Base-by-base conservation (phyloP, 2,113 vertebrate species). In the Epinephelus cyanopodus region DNA sequence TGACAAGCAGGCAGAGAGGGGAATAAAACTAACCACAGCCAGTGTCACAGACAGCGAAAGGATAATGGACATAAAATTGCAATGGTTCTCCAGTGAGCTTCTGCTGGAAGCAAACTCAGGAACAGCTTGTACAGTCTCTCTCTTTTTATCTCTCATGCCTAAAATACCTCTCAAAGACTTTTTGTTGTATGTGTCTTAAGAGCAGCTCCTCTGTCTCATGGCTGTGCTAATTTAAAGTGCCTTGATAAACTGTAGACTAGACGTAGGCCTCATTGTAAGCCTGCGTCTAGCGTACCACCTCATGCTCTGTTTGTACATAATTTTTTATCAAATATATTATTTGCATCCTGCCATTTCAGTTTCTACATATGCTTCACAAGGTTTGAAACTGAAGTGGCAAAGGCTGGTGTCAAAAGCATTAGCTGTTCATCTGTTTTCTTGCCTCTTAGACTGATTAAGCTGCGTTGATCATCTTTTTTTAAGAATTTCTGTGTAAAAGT, bases 131-230 rank as follows among this genome's bases (percentile, higher is more conserved):
- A 18, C 15, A 75, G 23, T 65, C 12, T 83, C 52, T n/a, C n/a
- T 65, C 18, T 37, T 2, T 47, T 13, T 37, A 6, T 67, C 21
- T 25, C 7, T 45, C 6, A 54, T 39, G 14, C 48, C 56, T 62
- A 50, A 73, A 77, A 84, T 86, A 84, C 65, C 61, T 87, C 71
- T 63, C n/a, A 83, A 71, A 71, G 1, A 53, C 33, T 61, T 65
- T 45, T n/a, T 27, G 4, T 52, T 47, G 33, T 62, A 14, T 33
- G 62, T 64, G 23, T 75, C 11, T 39, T 42, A 52, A 62, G 47
- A 77, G 13, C 47, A 50, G 29, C 62, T 77, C 19, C 29, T 74
- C 11, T 66, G 3, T 48, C 15, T 1, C 25, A 12, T 45, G 9
- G 33, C 56, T 73, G 25, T 57, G 45, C 1, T 5, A 56, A 25